Evolutionary conservation across 2,797 vertebrate genomes (phyloP).

Genomic region (Euphonia xanthogaster): DNA sequence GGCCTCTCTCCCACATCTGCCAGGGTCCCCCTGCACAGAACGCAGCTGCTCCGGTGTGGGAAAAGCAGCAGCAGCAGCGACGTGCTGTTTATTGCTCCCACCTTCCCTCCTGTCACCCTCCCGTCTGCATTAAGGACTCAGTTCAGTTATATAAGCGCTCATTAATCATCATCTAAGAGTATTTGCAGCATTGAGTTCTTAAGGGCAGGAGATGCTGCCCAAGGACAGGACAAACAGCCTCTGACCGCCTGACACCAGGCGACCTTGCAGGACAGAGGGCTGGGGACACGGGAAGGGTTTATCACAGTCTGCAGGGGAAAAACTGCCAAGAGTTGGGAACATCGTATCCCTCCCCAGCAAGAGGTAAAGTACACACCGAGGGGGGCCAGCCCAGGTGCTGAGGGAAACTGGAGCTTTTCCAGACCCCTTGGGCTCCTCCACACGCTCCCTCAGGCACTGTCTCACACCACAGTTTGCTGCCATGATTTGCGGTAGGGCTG

Average conservation of each 20-base stretch:
- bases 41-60: rapidly evolving
- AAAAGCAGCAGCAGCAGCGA: not conserved
- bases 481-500: rapidly evolving
- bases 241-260: not conserved
- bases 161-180: conserved; percentile 36
- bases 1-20: not conserved
- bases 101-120: conserved; percentile 2
- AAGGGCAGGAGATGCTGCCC: conserved; percentile 18
- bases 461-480: rapidly evolving
- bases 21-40: not conserved
- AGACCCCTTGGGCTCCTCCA: not conserved
- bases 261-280: not conserved
- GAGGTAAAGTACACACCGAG: not conserved
- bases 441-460: rapidly evolving
- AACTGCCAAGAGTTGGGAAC: not conserved
- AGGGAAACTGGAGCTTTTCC: not conserved
- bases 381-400: not conserved
- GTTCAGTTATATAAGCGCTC: not conserved
- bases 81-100: not conserved
- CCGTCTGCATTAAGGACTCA: not conserved
- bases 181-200: not conserved
- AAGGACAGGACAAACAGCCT: not conserved
- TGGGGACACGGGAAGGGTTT: not conserved
- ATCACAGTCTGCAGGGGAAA: not conserved
- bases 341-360: not conserved